Conservation (phyloP, 2,797 vertebrate genomes). For the Echeneis naucrates region DNA sequence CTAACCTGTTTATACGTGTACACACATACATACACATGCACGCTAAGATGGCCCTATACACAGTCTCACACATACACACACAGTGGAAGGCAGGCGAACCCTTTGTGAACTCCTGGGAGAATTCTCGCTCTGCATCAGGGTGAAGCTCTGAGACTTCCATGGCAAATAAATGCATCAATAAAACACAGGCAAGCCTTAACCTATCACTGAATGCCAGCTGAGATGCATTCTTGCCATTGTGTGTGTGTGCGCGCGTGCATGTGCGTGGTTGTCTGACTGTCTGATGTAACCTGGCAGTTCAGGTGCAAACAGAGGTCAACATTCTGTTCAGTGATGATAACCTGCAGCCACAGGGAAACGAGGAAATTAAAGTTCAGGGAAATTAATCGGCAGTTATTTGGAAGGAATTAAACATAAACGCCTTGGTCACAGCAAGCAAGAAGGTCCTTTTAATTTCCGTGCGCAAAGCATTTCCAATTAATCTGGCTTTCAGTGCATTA, state of each 20-base stretch:
- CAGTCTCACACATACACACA: conserved; percentile 21
- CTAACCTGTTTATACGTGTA: conserved; percentile 77
- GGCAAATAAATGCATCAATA: conserved; percentile 62
- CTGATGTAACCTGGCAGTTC: conserved; percentile 75
- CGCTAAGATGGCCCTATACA: conserved; percentile 5
- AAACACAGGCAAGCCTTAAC: conserved; percentile 65
- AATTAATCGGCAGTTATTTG: conserved; percentile 54
- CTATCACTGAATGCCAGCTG: conserved; percentile 52
- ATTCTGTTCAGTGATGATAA: conserved; percentile 58
- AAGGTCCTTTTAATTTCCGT: conserved; percentile 32
- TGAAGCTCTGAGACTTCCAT: conserved; percentile 54
- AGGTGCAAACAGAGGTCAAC: conserved; percentile 77
- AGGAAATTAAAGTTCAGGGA: conserved; percentile 51
- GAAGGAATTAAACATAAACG: conserved; percentile 43
- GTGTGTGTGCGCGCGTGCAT: conserved; percentile 1
- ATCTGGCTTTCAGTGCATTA: conserved; percentile 14
- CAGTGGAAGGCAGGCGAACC: conserved; percentile 53
- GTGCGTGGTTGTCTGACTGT: conserved; percentile 65
- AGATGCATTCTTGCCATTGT: conserved; percentile 35
- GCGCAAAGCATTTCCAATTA: neutral
- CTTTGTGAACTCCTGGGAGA: conserved; percentile 72
- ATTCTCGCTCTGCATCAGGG: conserved; percentile 57
- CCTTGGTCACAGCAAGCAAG: conserved; percentile 35
- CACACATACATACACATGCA: conserved; percentile 51
- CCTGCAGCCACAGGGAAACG: conserved; percentile 55